Base-by-base conservation (phyloP, 53 echinoderm and acorn worm species). In the Stichopus horrens region DNA sequence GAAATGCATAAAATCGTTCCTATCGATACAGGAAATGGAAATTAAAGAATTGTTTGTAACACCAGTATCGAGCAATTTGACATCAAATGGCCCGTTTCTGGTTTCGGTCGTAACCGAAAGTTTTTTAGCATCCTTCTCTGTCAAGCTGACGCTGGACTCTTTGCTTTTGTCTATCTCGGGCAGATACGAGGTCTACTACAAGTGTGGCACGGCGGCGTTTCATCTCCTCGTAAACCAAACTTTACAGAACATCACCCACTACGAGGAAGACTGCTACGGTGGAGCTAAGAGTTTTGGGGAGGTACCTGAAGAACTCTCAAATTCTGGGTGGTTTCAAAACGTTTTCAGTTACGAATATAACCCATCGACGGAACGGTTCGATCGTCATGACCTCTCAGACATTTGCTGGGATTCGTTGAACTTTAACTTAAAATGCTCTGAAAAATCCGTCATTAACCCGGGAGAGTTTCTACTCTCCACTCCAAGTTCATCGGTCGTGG, bases 281-380 rank as follows among this genome's bases (percentile, higher is more conserved):
- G 54, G 55, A 52, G 54, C 19, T 8, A 14, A 52, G 14, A 79
- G 52, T 53, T 79, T 79, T 53, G 55, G 10, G n/a, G 10, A 79
- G 5, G 5, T 37, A n/a, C 59, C 59, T 5, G 23, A 83, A 4
- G 83, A 21, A 11, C 22, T 58, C 7, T 22, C 83, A 55, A 22
- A 63, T 23, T 37, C 37, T 37, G 4, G 16, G 18, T 56, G 4
- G 57, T 59, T 63, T 58, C 63, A 57, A 19, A 83, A 63, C 37
- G 23, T 83, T 23, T 83, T 83, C 59, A 83, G 83, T 21, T 83
- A 83, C 57, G 83, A 83, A 23, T 83, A 55, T 37, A 83, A 22
- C 83, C 58, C 59, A 16, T 22, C 8, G 20, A 21, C 20, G 23
- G 58, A 83, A 9, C 21, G 9, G 58, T 83, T 83, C 65, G 59